Base-by-base conservation (phyloP, 2,888 invertebrate genomes). In the Drymonia ruficornis region DNA sequence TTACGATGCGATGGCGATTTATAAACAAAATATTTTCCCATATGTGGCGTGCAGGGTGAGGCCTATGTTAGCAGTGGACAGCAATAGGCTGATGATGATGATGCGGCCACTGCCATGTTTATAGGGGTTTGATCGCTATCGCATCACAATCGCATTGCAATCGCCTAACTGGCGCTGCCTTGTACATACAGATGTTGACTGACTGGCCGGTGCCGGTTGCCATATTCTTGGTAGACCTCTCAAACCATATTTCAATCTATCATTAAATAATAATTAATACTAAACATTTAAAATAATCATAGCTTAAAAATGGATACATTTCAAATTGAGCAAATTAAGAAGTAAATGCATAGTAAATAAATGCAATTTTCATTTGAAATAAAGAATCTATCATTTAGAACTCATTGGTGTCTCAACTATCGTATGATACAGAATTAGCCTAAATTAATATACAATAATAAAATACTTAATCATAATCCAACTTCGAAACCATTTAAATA, bases 331-430 rank as follows among this genome's bases (percentile, higher is more conserved):
- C 90, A 90, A 89, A 72, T 75, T 67, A 71, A 80, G 70, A 59
- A 69, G 70, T 80, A 86, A 84, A 85, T 80, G 80, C 79, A 73
- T 69, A 62, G 8, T 40, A 65, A 49, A 60, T 83, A 87, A 85
- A 87, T 84, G 87, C 84, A 74, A 74, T 64, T 55, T 53, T 59
- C 58, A 68, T 61, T 74, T 66, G 45, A 70, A 59, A 69, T 56
- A 61, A 77, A 71, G 68, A 67, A 74, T 70, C 68, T 74, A 76
- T 72, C 72, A 80, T 73, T 56, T 81, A 84, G 76, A 78, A 75
- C 78, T 90, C 87, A 89, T 91, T 90, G 90, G 88, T 89, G 83
- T 72, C 50, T 66, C 59, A 64, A 65, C 50, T 65, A 63, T 52
- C 44, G 50, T 69, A 69, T 59, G 36, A 59, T 70, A 70, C 61